Conservation (phyloP, 2,797 vertebrate genomes). For the Morelia viridis region DNA sequence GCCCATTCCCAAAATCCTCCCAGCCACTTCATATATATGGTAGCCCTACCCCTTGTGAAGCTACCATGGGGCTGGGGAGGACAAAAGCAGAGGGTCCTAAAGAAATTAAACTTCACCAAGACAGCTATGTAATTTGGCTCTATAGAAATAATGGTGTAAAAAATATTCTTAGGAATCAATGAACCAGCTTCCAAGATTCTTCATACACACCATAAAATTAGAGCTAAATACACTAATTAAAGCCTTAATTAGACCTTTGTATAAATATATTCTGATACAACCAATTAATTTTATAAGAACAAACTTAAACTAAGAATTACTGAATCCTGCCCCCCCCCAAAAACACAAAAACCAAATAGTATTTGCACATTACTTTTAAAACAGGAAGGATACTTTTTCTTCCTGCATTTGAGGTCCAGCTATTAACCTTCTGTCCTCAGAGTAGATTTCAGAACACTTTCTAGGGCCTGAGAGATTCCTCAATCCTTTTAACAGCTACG, state of each 20-base stretch:
- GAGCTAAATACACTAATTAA: background rate
- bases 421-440: background rate
- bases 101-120: background rate
- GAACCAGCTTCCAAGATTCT: background rate
- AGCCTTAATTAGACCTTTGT: background rate
- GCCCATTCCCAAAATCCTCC: background rate
- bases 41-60: background rate
- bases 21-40: background rate
- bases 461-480: background rate
- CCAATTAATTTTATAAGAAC: background rate
- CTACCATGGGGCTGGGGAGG: background rate
- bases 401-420: background rate
- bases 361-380: background rate
- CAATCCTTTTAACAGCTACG: background rate
- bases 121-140: background rate
- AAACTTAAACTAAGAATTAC: background rate
- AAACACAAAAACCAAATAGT: background rate
- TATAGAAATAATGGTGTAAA: background rate
- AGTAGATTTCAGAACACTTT: background rate
- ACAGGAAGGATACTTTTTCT: background rate
- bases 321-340: background rate
- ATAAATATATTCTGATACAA: background rate
- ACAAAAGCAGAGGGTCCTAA: background rate
- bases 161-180: background rate
- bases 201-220: background rate